Percentiles rank a stretch among this genome's conserved stretches.
Evolutionary conservation across 2,797 vertebrate species (phyloP).

Genomic region (Hypotaenidia philippensis): DNA sequence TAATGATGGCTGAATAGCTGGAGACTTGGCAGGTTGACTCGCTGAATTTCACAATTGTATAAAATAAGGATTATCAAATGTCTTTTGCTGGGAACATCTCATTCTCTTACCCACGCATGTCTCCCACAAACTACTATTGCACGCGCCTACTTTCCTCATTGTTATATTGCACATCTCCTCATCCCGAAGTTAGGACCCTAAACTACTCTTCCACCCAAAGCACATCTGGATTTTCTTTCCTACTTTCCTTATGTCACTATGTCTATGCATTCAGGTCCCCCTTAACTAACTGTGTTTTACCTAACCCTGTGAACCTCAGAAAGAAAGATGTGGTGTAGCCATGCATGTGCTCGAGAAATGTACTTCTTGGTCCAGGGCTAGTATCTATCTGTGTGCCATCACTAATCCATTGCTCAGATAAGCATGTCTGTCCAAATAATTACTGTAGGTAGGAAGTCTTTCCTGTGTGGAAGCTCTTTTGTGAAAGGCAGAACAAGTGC

Average conservation of each 20-base stretch:
- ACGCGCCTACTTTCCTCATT: neutral
- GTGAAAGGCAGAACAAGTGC: neutral
- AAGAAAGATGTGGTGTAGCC: neutral
- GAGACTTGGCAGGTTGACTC: neutral
- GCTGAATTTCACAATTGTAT: neutral
- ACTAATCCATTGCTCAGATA: neutral
- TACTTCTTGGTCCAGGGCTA: neutral
- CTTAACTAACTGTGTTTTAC: neutral
- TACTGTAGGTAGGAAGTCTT: neutral
- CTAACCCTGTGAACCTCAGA: neutral
- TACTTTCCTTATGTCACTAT: neutral
- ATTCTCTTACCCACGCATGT: neutral
- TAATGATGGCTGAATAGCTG: neutral
- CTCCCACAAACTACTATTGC: neutral
- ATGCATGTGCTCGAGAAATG: neutral
- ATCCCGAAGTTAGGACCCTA: neutral
- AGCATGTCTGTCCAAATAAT: neutral
- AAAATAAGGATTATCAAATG: neutral
- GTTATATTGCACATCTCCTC: neutral
- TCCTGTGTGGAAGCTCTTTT: neutral
- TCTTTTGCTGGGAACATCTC: neutral
- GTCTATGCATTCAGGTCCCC: neutral
- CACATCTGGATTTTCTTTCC: neutral
- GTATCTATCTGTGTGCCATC: neutral
- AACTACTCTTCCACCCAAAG: neutral